Evolutionary conservation across 2,888 invertebrate species (phyloP), one percentile per base, ranked within the genome.

Genomic region (Leptura quadrifasciata): DNA sequence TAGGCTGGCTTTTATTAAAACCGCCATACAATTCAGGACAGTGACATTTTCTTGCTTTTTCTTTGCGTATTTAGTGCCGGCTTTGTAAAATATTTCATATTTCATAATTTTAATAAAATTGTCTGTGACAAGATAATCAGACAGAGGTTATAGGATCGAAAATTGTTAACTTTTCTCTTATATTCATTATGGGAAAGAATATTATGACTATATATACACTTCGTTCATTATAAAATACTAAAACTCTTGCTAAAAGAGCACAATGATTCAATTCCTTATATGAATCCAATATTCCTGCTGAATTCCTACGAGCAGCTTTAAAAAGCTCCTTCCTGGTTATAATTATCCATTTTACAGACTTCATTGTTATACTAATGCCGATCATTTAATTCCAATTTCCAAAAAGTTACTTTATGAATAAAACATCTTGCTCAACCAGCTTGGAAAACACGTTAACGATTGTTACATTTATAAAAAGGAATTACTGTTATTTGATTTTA

Each of bases 381-480:
- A 72, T 72, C 63, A 55, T 35, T 72, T 72, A 35, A 72, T 64
- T 72, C 21, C 31, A 57, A 72, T 63, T 72, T 57, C 15, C 20
- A 63, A 71, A 64, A 72, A 72, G 31, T 24, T 35, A 31, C 57
- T 55, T 47, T 35, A 47, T 63, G 58, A 72, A 72, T 72, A 65
- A 58, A 65, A 72, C 47, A 65, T 58, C 54, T 72, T 17, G 60
- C 15, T 31, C 21, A 55, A 39, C 20, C 69, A 35, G 39, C 58
- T 12, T 31, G 35, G 55, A 35, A 39, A 54, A 63, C 72, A 63
- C 63, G 64, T 63, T 64, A 52, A 63, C 72, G 24, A 55, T 72
- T 64, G 64, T 72, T 61, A 61, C 8, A 1, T 58, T 91, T 17
- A 17, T 61, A 61, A 61, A 31, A 60, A 60, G 31, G 31, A 17